Percentiles rank a stretch among this genome's conserved stretches.
phyloP scores from a whole-genome alignment of 2,113 vertebrate species.

The Naja naja region DNA sequence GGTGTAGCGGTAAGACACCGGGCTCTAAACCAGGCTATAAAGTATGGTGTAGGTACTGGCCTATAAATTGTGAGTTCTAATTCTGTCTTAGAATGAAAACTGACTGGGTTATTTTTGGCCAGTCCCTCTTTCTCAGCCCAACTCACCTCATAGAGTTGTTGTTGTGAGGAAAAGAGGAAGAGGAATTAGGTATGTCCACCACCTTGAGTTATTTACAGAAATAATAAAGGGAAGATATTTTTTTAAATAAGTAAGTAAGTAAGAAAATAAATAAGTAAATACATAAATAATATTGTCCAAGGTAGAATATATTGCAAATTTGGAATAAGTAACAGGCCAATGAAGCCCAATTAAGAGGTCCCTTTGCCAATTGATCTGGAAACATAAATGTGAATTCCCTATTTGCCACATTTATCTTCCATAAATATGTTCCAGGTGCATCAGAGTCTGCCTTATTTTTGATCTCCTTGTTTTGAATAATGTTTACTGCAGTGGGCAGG shows the following conservation, averaged over 20 bases:
- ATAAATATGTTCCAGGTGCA: background rate
- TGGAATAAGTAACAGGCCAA: background rate
- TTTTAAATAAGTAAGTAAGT: background rate
- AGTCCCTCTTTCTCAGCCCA: background rate
- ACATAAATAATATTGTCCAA: background rate
- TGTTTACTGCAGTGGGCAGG: background rate
- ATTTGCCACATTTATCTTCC: background rate
- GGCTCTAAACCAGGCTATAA: background rate
- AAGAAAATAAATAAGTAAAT: no score
- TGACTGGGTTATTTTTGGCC: background rate
- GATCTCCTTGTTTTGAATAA: background rate
- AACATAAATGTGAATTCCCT: background rate
- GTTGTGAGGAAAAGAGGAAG: background rate
- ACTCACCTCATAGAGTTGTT: background rate
- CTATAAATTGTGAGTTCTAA: background rate
- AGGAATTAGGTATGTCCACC: background rate
- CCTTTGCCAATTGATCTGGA: constrained; percentile 10
- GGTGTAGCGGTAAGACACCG: background rate
- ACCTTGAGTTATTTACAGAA: background rate
- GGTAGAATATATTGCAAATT: background rate
- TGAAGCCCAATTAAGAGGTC: background rate
- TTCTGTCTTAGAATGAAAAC: background rate
- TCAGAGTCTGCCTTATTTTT: background rate
- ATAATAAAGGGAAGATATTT: background rate
- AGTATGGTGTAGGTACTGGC: background rate